Base-by-base conservation (phyloP, 2,888 invertebrate species). In the Blera fallax region DNA sequence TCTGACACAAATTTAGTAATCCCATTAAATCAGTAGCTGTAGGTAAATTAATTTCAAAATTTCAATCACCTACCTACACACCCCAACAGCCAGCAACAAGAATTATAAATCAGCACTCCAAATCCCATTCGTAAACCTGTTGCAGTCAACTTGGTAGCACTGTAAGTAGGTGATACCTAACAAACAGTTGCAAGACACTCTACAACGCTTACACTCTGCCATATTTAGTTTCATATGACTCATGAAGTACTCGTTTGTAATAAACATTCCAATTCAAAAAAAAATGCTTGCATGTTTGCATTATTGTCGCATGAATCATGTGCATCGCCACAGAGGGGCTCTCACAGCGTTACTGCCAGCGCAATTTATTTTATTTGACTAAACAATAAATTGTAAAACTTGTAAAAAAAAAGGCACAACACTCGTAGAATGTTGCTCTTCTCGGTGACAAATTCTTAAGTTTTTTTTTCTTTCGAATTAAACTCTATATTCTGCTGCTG, bases 391-490 rank as follows among this genome's bases (percentile, higher is more conserved):
- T 58, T 58, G 34, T 58, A 10, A 52, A 29, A 56, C 54, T 27
- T 24, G 37, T 3, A 24, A 11, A 52, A 16, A 50, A 70, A 34
- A 70, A 48, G 40, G 5, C 24, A 29, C 24, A 3, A 43, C 21
- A 56, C 8, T 2, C 45, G 11, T 11, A 18, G 34, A 34, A 32
- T 56, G 54, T 16, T 54, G 67, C 29, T 50, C 52, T 72, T 64
- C 6, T 24, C 64, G 50, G 29, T 72, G 84, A 83, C 72, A 73
- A 67, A 77, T 77, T 58, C 65, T 58, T 52, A 58, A 32, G 14
- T 43, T 82, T 70, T n/a, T n/a, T n/a, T n/a, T n/a, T n/a, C n/a
- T n/a, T 82, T 37, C 56, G 74, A 74, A 72, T 72, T 74, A 56
- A 32, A 43, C 37, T 48, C n/a, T 6, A 32, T 32, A 40, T 24